Base-by-base conservation (phyloP, 2,888 invertebrate species). In the Agonopterix arenella region DNA sequence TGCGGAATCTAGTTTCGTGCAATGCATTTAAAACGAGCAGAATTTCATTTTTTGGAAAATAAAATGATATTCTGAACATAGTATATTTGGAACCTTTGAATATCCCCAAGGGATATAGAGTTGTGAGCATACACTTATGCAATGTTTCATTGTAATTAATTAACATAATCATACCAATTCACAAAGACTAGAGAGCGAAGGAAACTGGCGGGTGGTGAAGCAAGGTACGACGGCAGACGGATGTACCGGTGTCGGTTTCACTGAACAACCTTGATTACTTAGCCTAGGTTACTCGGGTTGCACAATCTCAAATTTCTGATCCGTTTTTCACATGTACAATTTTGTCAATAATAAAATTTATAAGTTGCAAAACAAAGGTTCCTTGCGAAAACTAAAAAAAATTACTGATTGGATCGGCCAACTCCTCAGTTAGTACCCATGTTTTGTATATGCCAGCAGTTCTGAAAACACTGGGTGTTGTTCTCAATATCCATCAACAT, bases 391-490 rank as follows among this genome's bases (percentile, higher is more conserved):
- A 28, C 7, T 5, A 28, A 5, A 28, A 28, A 28, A 18, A 18
- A 4, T 3, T 18, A 5, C 18, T 28, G 28, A 28, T 28, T 28
- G 28, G 28, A 28, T 28, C 28, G 28, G 7, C 28, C 7, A 28
- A 28, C 28, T 28, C 5, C 28, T 5, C 4, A 18, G 18, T 18
- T 28, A 28, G 28, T 28, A 28, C 5, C 28, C 28, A 28, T 28
- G 28, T 28, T 28, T 72, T 72, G 61, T 68, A 69, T 67, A 61
- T 66, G 62, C 52, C 58, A 59, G 60, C 61, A 58, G 52, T 82
- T 84, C 82, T 79, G 80, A 78, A 82, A 84, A 83, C 80, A 76
- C 53, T 55, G 65, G 5, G 68, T 82, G 82, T 85, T 84, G 70
- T 79, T 64, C 58, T 71, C 63, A 66, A 62, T 62, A 63, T 73